A percentile compares a stretch with the other conserved stretches of the same genome.
These are phyloP conservation scores for Platycnemis pennipes DNA, from an alignment of 2,888 invertebrate species.

Conservation along the genomic window DNA sequence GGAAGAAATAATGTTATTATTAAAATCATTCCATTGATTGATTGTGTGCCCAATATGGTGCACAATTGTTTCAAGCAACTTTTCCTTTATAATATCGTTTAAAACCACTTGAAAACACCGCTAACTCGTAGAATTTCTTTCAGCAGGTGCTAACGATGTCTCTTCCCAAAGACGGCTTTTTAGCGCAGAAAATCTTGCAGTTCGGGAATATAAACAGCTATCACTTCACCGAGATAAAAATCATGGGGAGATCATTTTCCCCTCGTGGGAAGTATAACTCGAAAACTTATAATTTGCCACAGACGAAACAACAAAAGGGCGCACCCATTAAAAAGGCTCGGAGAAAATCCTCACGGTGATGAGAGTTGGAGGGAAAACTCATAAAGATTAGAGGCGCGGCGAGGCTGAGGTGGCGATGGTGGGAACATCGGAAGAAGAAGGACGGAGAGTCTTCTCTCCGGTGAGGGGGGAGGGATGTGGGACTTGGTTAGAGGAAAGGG, in stretches of 20 bases:
- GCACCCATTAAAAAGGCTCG: constrained; percentile 21
- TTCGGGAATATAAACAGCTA: neutral
- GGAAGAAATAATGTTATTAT: too few relatives aligned
- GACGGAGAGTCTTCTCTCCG: too few relatives aligned
- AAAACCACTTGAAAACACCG: too few relatives aligned
- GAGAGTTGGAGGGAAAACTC: neutral
- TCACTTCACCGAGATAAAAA: neutral
- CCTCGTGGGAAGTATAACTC: neutral
- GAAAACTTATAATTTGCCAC: constrained; percentile 7
- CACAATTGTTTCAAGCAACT: too few relatives aligned
- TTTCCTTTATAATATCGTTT: too few relatives aligned
- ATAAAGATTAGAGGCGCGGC: neutral
- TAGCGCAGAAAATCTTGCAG: neutral
- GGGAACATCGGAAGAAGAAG: neutral
- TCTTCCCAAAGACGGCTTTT: neutral
- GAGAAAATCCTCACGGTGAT: neutral
- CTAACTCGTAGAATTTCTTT: neutral
- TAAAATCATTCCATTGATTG: too few relatives aligned
- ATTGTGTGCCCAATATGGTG: too few relatives aligned
- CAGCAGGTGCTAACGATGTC: neutral
- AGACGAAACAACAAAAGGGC: neutral
- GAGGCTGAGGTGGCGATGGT: neutral
- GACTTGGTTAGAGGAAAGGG: neutral
- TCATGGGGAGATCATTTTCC: neutral
- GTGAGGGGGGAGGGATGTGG: neutral